Conservation (phyloP, 1,140 invertebrate species). For the Arctopsyche grandis region DNA sequence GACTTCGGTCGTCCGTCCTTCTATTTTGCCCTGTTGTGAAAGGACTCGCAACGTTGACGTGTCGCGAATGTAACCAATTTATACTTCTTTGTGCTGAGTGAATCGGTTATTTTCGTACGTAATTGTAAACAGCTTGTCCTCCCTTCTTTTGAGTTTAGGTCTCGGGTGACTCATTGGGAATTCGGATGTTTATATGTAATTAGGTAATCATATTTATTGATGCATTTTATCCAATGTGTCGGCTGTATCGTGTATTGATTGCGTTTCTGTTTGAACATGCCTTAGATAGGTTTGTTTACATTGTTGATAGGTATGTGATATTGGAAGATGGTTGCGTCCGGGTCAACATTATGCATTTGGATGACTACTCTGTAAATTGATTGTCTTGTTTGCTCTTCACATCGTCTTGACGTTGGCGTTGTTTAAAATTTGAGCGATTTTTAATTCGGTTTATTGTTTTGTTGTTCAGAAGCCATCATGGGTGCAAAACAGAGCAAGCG, state of each 20-base stretch:
- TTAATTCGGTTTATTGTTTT: conserved; percentile 24
- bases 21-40: conserved; percentile 1
- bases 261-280: background rate
- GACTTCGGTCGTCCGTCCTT: background rate
- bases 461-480: conserved; percentile 66
- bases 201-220: background rate
- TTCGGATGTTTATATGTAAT: background rate
- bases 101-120: conserved; percentile 10
- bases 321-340: background rate
- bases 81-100: conserved; percentile 12
- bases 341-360: background rate
- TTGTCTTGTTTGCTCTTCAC: too few relatives aligned
- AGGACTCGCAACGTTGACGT: background rate
- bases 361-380: too few relatives aligned
- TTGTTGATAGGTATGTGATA: background rate
- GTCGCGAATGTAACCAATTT: conserved; percentile 12
- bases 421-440: background rate
- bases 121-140: background rate
- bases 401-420: background rate
- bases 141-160: background rate
- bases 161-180: background rate
- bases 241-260: background rate
- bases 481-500: conserved; percentile 86
- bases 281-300: conserved; percentile 1
- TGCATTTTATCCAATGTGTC: background rate